Evolutionary conservation across 1,140 invertebrate genomes (phyloP), one percentile per base, ranked within the genome.

Genomic region (Trinorchestia longiramus): DNA sequence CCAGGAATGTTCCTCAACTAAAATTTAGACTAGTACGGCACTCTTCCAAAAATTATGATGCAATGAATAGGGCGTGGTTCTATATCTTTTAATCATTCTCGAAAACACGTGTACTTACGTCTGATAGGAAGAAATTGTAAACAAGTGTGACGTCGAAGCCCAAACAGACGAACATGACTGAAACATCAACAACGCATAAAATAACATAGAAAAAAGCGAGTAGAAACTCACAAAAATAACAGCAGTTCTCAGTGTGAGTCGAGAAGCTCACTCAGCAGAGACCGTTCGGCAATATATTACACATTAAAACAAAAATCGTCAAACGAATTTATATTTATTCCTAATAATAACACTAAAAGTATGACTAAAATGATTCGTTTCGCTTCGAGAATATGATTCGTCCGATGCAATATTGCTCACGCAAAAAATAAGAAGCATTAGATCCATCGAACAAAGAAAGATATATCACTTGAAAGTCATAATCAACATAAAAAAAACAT

Each of bases 301-400:
- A 15, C 43, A 90, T 90, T 17, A 90, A 90, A 90, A 90, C 43
- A 90, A 90, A 77, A 77, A 77, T 77, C 62, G 62, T 77, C 62
- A 36, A 41, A 42, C 88, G 8, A 90, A 90, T 90, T 90, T 42
- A 90, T 90, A 42, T 42, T 19, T 90, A 43, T 42, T 15, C 43
- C 8, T 90, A 90, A 90, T 90, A 42, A 90, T 90, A 90, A 90
- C 11, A 8, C n/a, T 90, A 90, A 90, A 90, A 90, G 88, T 90
- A 90, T 90, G 88, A 90, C 88, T 90, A 90, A 90, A 42, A 90
- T 90, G 88, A 90, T 90, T 90, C 88, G 88, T 42, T 90, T 90
- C 88, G 88, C 88, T 42, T 90, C 88, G 88, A 90, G 41, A 90
- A 77, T 77, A 77, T 77, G 1, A 77, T 77, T 77, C 62, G 62